Conservation (phyloP, 2,888 invertebrate species). For the Caenorhabditis parvicauda region DNA sequence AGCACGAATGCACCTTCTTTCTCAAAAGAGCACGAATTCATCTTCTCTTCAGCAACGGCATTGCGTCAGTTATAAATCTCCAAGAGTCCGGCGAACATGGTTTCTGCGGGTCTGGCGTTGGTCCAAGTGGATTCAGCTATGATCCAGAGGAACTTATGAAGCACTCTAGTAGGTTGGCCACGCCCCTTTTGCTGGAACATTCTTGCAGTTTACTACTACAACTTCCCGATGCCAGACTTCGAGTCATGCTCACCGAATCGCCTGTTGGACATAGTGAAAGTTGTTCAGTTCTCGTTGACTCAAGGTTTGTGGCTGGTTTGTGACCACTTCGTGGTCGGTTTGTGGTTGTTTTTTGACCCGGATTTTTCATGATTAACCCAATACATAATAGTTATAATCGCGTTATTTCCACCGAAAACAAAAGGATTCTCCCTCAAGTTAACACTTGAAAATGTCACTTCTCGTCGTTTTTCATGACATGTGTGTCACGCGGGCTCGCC, state of each 20-base stretch:
- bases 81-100: conserved; percentile 82
- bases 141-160: conserved; percentile 82
- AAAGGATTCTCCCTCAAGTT: too few relatives aligned
- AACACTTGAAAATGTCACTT: too few relatives aligned
- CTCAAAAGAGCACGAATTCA: too few relatives aligned
- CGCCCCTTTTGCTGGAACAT: too few relatives aligned
- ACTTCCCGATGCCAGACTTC: conserved; percentile 83
- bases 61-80: conserved; percentile 80
- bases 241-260: conserved; percentile 77
- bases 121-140: conserved; percentile 78
- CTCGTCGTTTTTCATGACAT: too few relatives aligned
- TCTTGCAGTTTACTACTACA: conserved; percentile 79
- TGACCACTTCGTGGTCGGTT: conserved; percentile 58
- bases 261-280: conserved; percentile 86
- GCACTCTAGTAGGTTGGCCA: conserved; percentile 73
- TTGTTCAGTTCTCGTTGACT: conserved; percentile 78
- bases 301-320: conserved; percentile 81
- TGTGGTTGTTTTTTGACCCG: background rate
- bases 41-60: conserved; percentile 71
- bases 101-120: conserved; percentile 76
- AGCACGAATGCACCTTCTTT: background rate
- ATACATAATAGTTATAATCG: too few relatives aligned
- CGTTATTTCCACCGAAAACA: too few relatives aligned
- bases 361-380: conserved; percentile 1
- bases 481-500: too few relatives aligned